phyloP scores from a whole-genome alignment of 2,888 invertebrate genomes.

The Glyphotaelius pellucidus region DNA sequence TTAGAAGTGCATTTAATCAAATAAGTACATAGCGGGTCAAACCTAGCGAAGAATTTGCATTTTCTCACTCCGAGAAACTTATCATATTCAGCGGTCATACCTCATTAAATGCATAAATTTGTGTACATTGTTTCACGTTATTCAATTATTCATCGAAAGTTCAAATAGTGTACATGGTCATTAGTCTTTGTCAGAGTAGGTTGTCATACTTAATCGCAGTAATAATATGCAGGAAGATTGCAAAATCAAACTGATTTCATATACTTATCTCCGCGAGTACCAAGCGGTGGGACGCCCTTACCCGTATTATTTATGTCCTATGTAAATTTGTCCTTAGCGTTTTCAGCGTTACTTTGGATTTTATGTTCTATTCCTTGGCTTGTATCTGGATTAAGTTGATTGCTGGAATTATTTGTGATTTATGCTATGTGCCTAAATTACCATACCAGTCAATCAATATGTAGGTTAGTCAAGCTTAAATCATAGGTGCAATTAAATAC shows the following conservation, averaged over 20 bases:
- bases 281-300: conserved; percentile 45
- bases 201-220: conserved; percentile 47
- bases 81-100: conserved; percentile 25
- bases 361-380: neutral
- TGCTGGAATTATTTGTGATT: neutral
- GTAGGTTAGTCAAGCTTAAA: neutral
- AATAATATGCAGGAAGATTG: conserved; percentile 40
- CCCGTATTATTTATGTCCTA: neutral
- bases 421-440: neutral
- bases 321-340: neutral
- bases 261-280: neutral
- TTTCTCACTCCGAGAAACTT: conserved; percentile 23
- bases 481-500: neutral
- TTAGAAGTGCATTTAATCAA: neutral
- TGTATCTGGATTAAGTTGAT: neutral
- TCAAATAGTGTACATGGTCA: conserved; percentile 41
- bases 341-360: neutral
- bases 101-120: conserved; percentile 36
- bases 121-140: conserved; percentile 34
- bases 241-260: conserved; percentile 45
- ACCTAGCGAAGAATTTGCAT: conserved; percentile 4
- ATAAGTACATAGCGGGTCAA: neutral
- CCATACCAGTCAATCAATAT: neutral
- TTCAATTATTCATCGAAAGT: conserved; percentile 46
- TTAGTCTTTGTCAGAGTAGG: conserved; percentile 52